Evolutionary conservation across 2,888 invertebrate species (phyloP).

Genomic region (Seira ritae): DNA sequence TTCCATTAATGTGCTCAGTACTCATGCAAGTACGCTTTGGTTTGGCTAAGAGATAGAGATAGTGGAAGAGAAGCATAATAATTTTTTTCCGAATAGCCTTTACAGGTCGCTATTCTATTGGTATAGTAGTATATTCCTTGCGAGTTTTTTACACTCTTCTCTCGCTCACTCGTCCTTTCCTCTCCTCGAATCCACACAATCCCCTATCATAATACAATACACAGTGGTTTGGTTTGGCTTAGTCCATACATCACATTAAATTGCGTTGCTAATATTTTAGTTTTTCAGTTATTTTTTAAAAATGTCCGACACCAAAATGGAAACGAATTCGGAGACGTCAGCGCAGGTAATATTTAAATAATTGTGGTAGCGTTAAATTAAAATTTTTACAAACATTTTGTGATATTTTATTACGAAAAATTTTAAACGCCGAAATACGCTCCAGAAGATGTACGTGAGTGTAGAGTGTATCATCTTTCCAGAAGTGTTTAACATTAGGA

Average conservation of each 20-base stretch:
- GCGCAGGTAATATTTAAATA: constrained; percentile 51
- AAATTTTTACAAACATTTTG: too few relatives aligned
- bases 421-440: too few relatives aligned
- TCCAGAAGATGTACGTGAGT: too few relatives aligned
- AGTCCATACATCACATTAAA: constrained; percentile 19
- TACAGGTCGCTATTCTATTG: too few relatives aligned
- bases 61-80: too few relatives aligned
- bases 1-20: too few relatives aligned
- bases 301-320: constrained; percentile 68
- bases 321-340: constrained; percentile 66
- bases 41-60: too few relatives aligned
- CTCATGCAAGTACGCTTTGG: too few relatives aligned
- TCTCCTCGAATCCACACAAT: constrained; percentile 31
- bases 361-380: too few relatives aligned
- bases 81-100: too few relatives aligned
- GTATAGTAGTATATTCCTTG: too few relatives aligned
- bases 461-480: constrained; percentile 45
- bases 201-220: neutral
- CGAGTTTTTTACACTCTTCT: constrained; percentile 13
- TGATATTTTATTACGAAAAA: too few relatives aligned
- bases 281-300: constrained; percentile 30
- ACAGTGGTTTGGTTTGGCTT: constrained; percentile 34
- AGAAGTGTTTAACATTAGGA: constrained; percentile 42
- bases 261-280: constrained; percentile 33
- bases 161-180: constrained; percentile 46